Base-by-base conservation (phyloP, 2,888 invertebrate genomes). In the Eurytoma adleriae region DNA sequence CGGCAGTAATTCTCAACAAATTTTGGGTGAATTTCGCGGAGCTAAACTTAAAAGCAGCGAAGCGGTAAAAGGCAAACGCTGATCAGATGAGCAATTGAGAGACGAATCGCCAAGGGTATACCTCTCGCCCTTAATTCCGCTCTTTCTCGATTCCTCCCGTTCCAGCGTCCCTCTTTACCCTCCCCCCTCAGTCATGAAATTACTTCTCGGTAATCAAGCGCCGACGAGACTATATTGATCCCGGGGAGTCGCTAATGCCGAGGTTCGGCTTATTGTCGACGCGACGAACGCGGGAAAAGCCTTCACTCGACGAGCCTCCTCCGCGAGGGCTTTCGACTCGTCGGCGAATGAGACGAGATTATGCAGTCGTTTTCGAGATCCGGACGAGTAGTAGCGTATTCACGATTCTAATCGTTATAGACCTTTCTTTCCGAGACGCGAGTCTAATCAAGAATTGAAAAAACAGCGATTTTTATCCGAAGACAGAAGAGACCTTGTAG, bases 161-260 rank as follows among this genome's bases (percentile, higher is more conserved):
- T 13, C 10, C 68, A 13, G 14, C 20, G 54, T 54, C 13, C 56
- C 50, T 50, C 50, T 50, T 14, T 14, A 50, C 14, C 3, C 10
- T 50, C 50, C 50, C 50, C 14, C 50, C 14, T 7, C 61, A 67
- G 52, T 78, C 68, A 78, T 71, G 56, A 59, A 72, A 73, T 78
- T 72, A 62, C 72, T 78, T 73, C 68, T 73, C 56, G 67, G 61
- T 67, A 73, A 73, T 78, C 52, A 68, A 62, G 72, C 54, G 40
- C 24, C 62, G 27, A 54, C 54, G 54, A 54, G 54, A 30, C 56
- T 52, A 69, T 56, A 78, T 72, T 30, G 67, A 78, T 72, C 72
- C 71, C 48, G 30, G 54, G 50, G 71, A 78, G 68, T 68, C 68
- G 68, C 68, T 73, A 73, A 72, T 62, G 30, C 68, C 61, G 64